Base-by-base conservation (phyloP, 2,113 vertebrate genomes). In the Urocitellus parryii region DNA sequence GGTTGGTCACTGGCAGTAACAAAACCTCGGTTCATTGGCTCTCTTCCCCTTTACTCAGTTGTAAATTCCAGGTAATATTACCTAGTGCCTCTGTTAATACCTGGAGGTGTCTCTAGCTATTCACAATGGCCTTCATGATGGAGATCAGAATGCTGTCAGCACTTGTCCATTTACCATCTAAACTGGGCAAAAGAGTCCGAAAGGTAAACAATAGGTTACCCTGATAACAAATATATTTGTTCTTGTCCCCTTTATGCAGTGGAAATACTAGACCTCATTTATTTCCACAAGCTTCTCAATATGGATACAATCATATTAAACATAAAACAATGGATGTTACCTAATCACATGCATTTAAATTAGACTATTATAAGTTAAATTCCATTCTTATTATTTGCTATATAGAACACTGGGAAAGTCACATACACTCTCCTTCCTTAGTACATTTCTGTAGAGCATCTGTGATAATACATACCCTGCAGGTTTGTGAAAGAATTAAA, bases 371-470 rank as follows among this genome's bases (percentile, higher is more conserved):
- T 58, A 80, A 37, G 2, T 73, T 79, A 39, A 78, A 78, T 83
- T 90, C 8, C 85, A 32, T 76, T 74, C 53, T 84, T 53, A 73
- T 82, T 87, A 95, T 92, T 87, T 94, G 20, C 22, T 90, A n/a
- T 25, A 37, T 48, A 79, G 5, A 18, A 87, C 39, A 58, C 20
- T 87, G 48, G 20, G 16, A 4, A 88, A 91, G 5, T 92, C 39
- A 56, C 6, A 68, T 77, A 92, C 63, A 77, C 20, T 72, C 45
- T 70, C 5, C 25, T 67, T 22, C 17, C 22, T 89, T 89, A 61
- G 11, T 85, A 68, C 11, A 79, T 48, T 20, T 74, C 25, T 88
- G 22, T 81, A 86, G 91, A 91, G 51, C 76, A 58, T 8, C 8
- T 11, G 9, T 72, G 22, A 77, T 45, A 89, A 37, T 58, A 76